A percentile compares a stretch with the other conserved stretches of the same genome.
Conservation (phyloP, 2,113 vertebrate genomes). For the Butorides virescens region DNA sequence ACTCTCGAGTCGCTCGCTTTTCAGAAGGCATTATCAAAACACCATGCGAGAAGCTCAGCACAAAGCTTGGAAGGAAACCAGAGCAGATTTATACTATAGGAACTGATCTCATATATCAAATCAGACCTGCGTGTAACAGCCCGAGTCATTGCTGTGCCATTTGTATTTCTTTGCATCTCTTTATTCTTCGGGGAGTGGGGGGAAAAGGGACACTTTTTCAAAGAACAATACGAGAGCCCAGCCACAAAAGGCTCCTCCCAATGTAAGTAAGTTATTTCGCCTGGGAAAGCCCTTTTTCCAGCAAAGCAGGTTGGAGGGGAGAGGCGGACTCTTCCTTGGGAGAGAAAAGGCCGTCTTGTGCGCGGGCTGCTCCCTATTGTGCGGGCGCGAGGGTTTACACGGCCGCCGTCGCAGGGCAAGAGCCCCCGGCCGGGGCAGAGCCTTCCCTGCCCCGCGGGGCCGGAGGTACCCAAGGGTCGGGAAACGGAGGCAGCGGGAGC, state of each 20-base stretch:
- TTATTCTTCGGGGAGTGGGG: background rate
- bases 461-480: background rate
- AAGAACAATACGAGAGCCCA: background rate
- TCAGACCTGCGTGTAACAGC: background rate
- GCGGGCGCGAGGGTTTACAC: background rate
- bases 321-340: background rate
- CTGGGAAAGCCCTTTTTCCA: background rate
- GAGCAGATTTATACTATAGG: background rate
- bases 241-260: background rate
- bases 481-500: background rate
- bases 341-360: background rate
- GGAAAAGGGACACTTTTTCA: background rate
- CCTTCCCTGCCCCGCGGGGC: too few relatives aligned
- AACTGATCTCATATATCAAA: background rate
- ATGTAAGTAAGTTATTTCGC: background rate
- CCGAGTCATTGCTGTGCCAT: background rate
- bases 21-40: constrained; percentile 46
- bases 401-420: accelerated
- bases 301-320: background rate
- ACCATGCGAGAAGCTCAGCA: background rate
- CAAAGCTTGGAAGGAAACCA: background rate
- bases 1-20: background rate
- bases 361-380: background rate
- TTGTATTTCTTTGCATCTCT: background rate
- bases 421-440: accelerated